Percentiles rank a stretch among this genome's conserved stretches.
These are phyloP conservation scores for Echinarachnius parma DNA, from an alignment of 53 echinoderm and acorn worm species.

Conservation along the genomic window DNA sequence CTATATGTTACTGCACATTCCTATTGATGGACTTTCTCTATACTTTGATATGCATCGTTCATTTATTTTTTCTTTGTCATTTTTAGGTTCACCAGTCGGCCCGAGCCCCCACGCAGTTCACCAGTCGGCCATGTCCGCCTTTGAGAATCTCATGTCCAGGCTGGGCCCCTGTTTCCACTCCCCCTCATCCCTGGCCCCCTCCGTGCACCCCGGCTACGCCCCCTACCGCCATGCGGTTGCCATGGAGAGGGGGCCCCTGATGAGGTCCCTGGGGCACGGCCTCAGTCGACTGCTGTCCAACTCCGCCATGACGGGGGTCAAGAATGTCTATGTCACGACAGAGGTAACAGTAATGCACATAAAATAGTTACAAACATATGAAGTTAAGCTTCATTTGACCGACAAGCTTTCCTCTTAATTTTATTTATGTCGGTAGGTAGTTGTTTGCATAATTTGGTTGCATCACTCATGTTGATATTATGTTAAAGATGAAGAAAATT, in stretches of 20 bases:
- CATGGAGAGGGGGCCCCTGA: constrained; percentile 61
- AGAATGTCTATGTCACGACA: constrained; percentile 29
- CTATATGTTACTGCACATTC: too few relatives aligned
- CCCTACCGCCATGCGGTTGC: constrained; percentile 9
- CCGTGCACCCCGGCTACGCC: constrained; percentile 21
- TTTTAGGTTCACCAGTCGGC: background rate
- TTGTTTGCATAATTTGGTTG: too few relatives aligned
- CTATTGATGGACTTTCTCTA: too few relatives aligned
- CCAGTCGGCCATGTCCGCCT: constrained; percentile 52
- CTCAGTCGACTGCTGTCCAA: constrained; percentile 58
- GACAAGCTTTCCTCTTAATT: too few relatives aligned
- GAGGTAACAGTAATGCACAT: too few relatives aligned
- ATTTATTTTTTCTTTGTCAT: too few relatives aligned
- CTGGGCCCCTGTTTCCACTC: constrained; percentile 48
- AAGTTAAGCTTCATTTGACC: too few relatives aligned
- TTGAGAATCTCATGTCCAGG: constrained; percentile 53
- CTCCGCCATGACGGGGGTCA: constrained; percentile 47
- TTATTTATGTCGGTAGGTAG: too few relatives aligned
- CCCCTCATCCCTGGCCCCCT: constrained; percentile 32
- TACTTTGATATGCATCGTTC: too few relatives aligned
- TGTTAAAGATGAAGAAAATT: too few relatives aligned
- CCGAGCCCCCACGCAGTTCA: constrained; percentile 21
- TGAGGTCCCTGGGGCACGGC: constrained; percentile 65
- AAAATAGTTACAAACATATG: too few relatives aligned
- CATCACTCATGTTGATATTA: too few relatives aligned